Percentiles rank a stretch among this genome's conserved stretches.
Evolutionary conservation across 2,888 invertebrate species (phyloP).

Genomic region (Dorcus hopei): DNA sequence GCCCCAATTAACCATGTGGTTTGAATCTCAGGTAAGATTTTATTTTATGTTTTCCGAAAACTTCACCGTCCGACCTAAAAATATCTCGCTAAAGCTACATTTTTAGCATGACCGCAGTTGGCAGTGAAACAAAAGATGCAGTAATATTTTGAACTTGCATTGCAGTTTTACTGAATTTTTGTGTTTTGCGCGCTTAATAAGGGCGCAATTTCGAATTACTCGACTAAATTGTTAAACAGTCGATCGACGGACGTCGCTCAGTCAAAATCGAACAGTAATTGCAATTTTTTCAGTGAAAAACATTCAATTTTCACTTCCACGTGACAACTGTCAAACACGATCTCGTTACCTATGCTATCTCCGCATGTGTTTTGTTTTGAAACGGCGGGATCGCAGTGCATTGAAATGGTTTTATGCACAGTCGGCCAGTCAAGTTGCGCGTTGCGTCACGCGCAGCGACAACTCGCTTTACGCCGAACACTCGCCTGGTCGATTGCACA

Average conservation of each 20-base stretch:
- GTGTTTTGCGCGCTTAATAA: too few species aligned
- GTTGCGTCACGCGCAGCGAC: constrained; percentile 14
- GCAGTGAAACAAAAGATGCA: too few species aligned
- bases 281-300: constrained; percentile 34
- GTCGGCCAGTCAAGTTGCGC: constrained; percentile 39
- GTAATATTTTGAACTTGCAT: too few species aligned
- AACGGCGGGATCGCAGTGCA: constrained; percentile 51
- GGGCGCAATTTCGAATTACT: too few species aligned
- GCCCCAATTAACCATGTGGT: constrained; percentile 49
- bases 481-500: constrained; percentile 42
- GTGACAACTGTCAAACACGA: constrained; percentile 51
- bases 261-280: too few species aligned
- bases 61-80: constrained; percentile 4
- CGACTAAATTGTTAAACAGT: too few species aligned
- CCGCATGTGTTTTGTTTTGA: constrained; percentile 53
- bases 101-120: too few species aligned
- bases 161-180: too few species aligned
- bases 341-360: constrained; percentile 50
- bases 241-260: too few species aligned
- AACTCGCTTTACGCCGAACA: constrained; percentile 24
- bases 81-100: neutral
- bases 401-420: constrained; percentile 50
- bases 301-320: constrained; percentile 36
- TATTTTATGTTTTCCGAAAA: constrained; percentile 6
- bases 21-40: constrained; percentile 48